A percentile compares a stretch with the other conserved stretches of the same genome.
Conservation (phyloP, 2,888 invertebrate genomes). For the Nasonia oneida region DNA sequence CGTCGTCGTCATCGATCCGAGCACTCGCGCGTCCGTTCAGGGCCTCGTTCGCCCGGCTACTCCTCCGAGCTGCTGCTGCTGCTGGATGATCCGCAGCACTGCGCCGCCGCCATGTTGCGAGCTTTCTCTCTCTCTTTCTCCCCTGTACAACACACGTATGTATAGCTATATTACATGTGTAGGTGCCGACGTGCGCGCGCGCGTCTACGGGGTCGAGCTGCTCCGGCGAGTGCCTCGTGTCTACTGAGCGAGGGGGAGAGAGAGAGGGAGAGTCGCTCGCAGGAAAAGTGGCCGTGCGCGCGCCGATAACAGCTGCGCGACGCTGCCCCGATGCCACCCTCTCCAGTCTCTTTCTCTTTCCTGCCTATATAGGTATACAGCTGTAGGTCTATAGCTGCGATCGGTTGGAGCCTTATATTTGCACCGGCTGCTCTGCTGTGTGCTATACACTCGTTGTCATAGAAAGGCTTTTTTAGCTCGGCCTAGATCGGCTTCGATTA, state of each 20-base stretch:
- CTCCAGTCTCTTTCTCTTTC: background rate
- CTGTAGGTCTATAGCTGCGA: background rate
- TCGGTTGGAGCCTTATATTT: background rate
- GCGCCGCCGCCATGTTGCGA: slow-evolving; percentile 5
- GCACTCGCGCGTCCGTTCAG: background rate
- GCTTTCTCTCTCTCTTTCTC: slow-evolving; percentile 10
- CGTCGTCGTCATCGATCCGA: too few species aligned
- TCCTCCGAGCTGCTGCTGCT: slow-evolving; percentile 6
- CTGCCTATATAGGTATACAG: background rate
- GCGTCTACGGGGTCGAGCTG: background rate
- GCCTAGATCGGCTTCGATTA: slow-evolving; percentile 43
- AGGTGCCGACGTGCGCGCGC: too few species aligned
- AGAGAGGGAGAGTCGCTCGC: background rate
- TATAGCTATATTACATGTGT: too few species aligned
- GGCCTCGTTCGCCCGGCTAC: slow-evolving; percentile 7
- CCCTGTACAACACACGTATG: background rate
- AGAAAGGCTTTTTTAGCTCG: background rate
- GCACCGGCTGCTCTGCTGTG: background rate
- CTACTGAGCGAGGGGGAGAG: slow-evolving; percentile 37
- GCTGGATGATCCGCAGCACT: slow-evolving; percentile 1
- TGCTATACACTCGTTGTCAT: background rate
- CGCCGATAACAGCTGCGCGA: slow-evolving; percentile 52
- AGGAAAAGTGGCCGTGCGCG: background rate
- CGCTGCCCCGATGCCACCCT: background rate
- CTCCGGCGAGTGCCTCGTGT: slow-evolving; percentile 43